These are phyloP conservation scores for Rhinophrynus dorsalis DNA, from an alignment of 2,797 vertebrate species.

Conservation along the genomic window DNA sequence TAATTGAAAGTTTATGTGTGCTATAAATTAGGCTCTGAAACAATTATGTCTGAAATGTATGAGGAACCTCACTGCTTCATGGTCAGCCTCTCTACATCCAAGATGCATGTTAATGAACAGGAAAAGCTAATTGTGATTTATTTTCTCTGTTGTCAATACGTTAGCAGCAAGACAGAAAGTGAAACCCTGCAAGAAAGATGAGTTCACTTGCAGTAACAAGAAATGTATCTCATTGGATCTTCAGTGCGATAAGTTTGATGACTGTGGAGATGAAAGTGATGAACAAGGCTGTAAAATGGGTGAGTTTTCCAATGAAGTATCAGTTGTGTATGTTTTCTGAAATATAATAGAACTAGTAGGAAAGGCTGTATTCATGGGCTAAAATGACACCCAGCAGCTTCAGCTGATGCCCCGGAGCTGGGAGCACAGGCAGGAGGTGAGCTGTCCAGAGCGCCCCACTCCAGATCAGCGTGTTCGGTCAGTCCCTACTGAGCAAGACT, in stretches of 20 bases:
- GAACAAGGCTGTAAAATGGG: constrained; percentile 89
- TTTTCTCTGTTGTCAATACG: constrained; percentile 13
- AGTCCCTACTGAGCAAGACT: too few species aligned
- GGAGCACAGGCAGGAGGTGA: too few species aligned
- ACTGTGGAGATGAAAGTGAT: constrained; percentile 94
- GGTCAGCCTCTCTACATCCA: constrained; percentile 16
- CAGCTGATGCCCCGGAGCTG: too few species aligned
- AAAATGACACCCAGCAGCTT: too few species aligned
- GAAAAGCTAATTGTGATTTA: constrained; percentile 41
- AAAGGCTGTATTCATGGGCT: too few species aligned
- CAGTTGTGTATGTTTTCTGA: too few species aligned
- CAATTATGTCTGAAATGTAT: constrained; percentile 45
- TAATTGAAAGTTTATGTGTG: constrained; percentile 45
- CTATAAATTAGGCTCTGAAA: constrained; percentile 24
- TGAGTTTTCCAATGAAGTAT: constrained; percentile 54
- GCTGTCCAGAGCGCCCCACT: too few species aligned
- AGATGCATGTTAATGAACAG: constrained; percentile 20
- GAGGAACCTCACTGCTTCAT: background rate
- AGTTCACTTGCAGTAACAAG: constrained; percentile 87
- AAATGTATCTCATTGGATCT: constrained; percentile 84
- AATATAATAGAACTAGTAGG: too few species aligned
- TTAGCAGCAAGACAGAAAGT: constrained; percentile 33
- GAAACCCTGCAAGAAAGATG: constrained; percentile 89
- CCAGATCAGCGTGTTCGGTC: too few species aligned
- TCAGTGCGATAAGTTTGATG: constrained; percentile 90